A percentile compares a stretch with the other conserved stretches of the same genome.
Evolutionary conservation across 2,113 vertebrate species (phyloP).

Genomic region (Takifugu bimaculatus): DNA sequence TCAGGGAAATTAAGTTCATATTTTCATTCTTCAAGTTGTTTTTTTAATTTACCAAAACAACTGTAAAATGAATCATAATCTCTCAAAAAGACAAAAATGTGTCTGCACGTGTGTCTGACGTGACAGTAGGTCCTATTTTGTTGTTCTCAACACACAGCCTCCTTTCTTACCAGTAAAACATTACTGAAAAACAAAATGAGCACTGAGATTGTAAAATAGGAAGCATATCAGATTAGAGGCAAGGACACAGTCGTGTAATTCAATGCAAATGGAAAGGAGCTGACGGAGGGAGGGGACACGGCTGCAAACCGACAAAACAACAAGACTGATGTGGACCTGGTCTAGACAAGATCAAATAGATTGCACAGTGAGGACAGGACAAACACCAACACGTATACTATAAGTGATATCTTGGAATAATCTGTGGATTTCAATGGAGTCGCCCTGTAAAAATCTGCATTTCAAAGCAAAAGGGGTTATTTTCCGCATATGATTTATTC

Average conservation of each 20-base stretch:
- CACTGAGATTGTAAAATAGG: slow-evolving; percentile 8
- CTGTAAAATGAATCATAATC: too few species aligned
- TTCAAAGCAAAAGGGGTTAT: too few species aligned
- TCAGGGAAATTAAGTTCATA: too few species aligned
- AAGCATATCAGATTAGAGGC: slow-evolving; percentile 19
- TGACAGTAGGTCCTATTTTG: neutral
- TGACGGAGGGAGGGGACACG: neutral
- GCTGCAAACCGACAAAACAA: neutral
- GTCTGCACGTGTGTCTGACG: neutral
- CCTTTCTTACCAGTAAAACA: slow-evolving; percentile 8
- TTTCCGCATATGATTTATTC: too few species aligned
- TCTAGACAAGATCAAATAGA: too few species aligned
- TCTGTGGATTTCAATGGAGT: too few species aligned
- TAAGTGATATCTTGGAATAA: too few species aligned
- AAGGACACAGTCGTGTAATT: slow-evolving; percentile 14
- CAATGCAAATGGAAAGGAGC: slow-evolving; percentile 13
- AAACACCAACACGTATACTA: too few species aligned
- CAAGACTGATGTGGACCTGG: neutral
- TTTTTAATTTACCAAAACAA: too few species aligned
- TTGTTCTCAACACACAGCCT: neutral
- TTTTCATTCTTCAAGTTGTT: too few species aligned
- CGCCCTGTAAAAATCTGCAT: too few species aligned
- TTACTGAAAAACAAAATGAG: slow-evolving; percentile 16
- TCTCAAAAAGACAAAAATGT: neutral
- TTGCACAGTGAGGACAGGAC: slow-evolving; percentile 3